A percentile compares a stretch with the other conserved stretches of the same genome.
These are phyloP conservation scores for Heteronetta atricapilla DNA, from an alignment of 2,113 vertebrate species.

Conservation along the genomic window DNA sequence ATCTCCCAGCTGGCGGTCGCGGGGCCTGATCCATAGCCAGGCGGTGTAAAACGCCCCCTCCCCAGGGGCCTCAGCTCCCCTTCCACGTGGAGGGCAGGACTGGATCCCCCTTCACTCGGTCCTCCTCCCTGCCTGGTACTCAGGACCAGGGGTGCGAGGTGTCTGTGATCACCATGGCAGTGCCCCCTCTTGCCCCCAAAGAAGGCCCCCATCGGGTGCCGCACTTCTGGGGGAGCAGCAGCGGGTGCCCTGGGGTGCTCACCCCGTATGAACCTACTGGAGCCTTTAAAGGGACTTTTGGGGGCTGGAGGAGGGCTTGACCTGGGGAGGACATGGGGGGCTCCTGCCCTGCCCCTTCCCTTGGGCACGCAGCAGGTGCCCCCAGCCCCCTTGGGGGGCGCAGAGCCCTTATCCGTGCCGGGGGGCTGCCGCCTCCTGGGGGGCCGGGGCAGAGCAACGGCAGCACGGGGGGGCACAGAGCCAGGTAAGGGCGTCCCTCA, in stretches of 20 bases:
- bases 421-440: neutral
- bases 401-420: neutral
- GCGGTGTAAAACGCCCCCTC: neutral
- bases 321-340: neutral
- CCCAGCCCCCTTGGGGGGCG: neutral
- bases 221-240: neutral
- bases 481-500: neutral
- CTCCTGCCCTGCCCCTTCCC: neutral
- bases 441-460: neutral
- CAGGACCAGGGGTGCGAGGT: rapidly evolving
- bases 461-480: neutral
- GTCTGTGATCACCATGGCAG: rapidly evolving
- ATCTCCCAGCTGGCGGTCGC: neutral
- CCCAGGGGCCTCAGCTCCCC: neutral
- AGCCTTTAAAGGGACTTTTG: neutral
- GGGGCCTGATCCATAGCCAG: neutral
- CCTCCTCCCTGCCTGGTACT: neutral
- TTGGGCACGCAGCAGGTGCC: neutral
- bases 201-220: rapidly evolving
- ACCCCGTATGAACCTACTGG: neutral
- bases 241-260: neutral
- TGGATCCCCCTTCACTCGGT: neutral
- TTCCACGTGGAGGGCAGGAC: rapidly evolving
- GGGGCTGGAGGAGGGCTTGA: neutral
- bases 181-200: rapidly evolving